Conservation (phyloP, 2,113 vertebrate genomes). For the Thryonomys swinderianus region DNA sequence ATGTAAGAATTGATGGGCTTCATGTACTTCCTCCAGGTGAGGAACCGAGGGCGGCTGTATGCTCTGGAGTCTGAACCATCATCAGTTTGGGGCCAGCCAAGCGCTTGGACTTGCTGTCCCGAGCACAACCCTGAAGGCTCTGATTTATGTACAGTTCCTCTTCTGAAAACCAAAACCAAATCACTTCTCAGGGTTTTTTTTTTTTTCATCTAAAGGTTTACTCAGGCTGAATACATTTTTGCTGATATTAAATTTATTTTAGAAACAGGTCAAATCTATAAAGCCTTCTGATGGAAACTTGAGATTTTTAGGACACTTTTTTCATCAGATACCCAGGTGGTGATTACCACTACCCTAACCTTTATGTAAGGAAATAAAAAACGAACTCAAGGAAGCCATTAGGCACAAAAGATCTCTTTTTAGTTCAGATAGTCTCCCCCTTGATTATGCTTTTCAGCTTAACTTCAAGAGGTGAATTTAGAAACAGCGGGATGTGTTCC, state of each 20-base stretch:
- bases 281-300: constrained; percentile 24
- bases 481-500: constrained; percentile 67
- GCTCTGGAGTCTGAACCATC: too few relatives aligned
- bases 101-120: not conserved
- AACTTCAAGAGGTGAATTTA: constrained; percentile 58
- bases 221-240: constrained; percentile 51
- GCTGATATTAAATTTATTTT: constrained; percentile 50
- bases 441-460: constrained; percentile 51
- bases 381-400: constrained; percentile 42
- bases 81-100: too few relatives aligned
- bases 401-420: constrained; percentile 49
- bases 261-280: constrained; percentile 35
- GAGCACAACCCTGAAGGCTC: not conserved
- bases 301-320: not conserved
- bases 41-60: not conserved
- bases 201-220: constrained; percentile 54
- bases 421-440: constrained; percentile 30
- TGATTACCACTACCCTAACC: not conserved
- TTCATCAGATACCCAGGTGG: not conserved
- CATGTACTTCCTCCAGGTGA: not conserved
- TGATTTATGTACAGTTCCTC: not conserved
- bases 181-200: not conserved
- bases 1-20: not conserved
- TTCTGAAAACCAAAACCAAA: constrained; percentile 19
- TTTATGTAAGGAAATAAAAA: constrained; percentile 49